A percentile compares a stretch with the other conserved stretches of the same genome.
Evolutionary conservation across 2,888 invertebrate species (phyloP).

Genomic region (Caenorhabditis angaria): DNA sequence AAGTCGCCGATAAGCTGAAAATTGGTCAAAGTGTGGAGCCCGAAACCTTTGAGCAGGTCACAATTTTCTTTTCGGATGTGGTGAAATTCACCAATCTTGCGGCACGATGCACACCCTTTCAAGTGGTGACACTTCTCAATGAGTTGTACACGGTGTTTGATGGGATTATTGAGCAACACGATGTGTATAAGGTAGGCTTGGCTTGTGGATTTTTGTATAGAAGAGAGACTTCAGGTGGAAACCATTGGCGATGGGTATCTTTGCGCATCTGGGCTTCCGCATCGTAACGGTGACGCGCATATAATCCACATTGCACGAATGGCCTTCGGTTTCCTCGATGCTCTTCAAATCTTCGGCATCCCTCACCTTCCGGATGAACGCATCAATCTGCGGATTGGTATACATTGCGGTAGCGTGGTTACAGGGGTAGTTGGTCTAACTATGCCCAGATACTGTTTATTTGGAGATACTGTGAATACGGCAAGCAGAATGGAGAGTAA

Average conservation of each 20-base stretch:
- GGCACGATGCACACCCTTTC: conserved; percentile 55
- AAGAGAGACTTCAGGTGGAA: conserved; percentile 13
- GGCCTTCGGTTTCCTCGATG: conserved; percentile 41
- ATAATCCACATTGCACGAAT: conserved; percentile 50
- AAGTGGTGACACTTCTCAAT: conserved; percentile 63
- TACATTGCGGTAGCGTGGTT: conserved; percentile 54
- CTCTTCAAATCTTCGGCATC: conserved; percentile 47
- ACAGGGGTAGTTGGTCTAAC: conserved; percentile 61
- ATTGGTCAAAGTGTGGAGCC: conserved; percentile 56
- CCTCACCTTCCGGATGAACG: conserved; percentile 54
- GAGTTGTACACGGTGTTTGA: conserved; percentile 68
- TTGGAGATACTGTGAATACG: conserved; percentile 63
- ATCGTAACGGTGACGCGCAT: conserved; percentile 58
- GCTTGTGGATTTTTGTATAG: too few species aligned
- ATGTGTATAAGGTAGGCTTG: conserved; percentile 69
- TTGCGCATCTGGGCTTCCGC: conserved; percentile 58
- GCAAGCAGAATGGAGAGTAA: conserved; percentile 62
- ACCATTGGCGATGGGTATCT: conserved; percentile 60
- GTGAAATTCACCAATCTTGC: conserved; percentile 61
- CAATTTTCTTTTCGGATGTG: conserved; percentile 65
- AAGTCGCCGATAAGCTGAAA: conserved; percentile 60
- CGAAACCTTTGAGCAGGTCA: conserved; percentile 57
- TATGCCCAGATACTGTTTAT: conserved; percentile 64
- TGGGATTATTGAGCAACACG: conserved; percentile 65
- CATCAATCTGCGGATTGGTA: conserved; percentile 57